These are phyloP conservation scores for Alligator sinensis DNA, from an alignment of 2,113 vertebrate genomes.

Conservation along the genomic window DNA sequence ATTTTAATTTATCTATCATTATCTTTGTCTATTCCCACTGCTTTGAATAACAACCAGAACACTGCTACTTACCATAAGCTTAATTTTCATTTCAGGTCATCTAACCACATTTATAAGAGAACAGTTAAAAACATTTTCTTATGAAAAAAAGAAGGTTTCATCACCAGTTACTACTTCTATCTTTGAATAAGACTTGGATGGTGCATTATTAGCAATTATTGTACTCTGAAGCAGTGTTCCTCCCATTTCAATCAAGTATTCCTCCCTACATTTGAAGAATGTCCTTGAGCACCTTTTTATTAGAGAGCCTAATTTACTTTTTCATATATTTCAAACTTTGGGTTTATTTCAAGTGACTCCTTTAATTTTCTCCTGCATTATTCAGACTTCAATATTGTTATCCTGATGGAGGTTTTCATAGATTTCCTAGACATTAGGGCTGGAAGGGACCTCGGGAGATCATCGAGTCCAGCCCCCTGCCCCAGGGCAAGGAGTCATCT, in stretches of 20 bases:
- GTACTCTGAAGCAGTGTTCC: not conserved
- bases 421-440: no score
- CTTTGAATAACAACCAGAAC: not conserved
- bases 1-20: not conserved
- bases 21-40: not conserved
- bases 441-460: no score
- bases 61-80: not conserved
- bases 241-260: not conserved
- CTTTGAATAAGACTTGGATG: not conserved
- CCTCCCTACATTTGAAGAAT: not conserved
- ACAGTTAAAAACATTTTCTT: not conserved
- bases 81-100: not conserved
- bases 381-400: not conserved
- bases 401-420: not conserved
- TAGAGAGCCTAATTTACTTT: constrained; percentile 1
- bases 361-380: not conserved
- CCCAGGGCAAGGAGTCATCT: no score
- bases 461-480: no score
- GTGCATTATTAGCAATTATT: not conserved
- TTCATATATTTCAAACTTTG: not conserved
- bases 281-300: not conserved
- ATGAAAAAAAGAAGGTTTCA: not conserved
- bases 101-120: not conserved
- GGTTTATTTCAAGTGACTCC: not conserved
- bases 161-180: not conserved